Percentiles rank a stretch among this genome's conserved stretches.
phyloP scores from a whole-genome alignment of 2,113 vertebrate species.

The Leucoraja erinaceus region DNA sequence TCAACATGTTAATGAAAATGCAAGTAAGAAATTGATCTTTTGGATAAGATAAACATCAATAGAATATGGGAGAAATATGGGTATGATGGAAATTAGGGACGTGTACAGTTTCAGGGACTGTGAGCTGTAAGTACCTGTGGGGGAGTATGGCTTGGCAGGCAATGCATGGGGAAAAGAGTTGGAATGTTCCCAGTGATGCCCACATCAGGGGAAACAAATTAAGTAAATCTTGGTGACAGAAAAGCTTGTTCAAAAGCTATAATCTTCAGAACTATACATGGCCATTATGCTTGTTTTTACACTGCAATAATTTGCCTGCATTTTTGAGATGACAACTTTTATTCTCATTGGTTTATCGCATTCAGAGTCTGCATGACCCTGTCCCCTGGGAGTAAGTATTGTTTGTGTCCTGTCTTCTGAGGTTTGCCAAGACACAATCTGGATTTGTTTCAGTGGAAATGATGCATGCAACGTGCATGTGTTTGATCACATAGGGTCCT shows the following conservation, averaged over 20 bases:
- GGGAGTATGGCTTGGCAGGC: not conserved
- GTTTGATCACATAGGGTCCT: not conserved
- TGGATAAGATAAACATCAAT: not conserved
- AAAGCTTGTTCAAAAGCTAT: not conserved
- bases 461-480: not conserved
- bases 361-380: not conserved
- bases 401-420: not conserved
- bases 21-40: not conserved
- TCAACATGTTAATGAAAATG: not conserved
- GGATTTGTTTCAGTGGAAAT: conserved; percentile 14
- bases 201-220: too few species aligned
- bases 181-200: too few species aligned
- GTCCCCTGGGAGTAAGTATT: not conserved
- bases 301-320: not conserved
- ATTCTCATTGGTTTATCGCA: not conserved
- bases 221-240: not conserved
- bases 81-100: not conserved
- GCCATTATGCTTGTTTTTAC: not conserved
- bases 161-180: not conserved
- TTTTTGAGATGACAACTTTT: not conserved
- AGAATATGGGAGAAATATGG: not conserved
- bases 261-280: not conserved
- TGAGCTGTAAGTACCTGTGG: not conserved
- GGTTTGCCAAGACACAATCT: not conserved
- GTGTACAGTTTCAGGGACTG: not conserved